Evolutionary conservation across 92 coral and sea anemone genomes (phyloP).

Genomic region (Siderastrea radians): DNA sequence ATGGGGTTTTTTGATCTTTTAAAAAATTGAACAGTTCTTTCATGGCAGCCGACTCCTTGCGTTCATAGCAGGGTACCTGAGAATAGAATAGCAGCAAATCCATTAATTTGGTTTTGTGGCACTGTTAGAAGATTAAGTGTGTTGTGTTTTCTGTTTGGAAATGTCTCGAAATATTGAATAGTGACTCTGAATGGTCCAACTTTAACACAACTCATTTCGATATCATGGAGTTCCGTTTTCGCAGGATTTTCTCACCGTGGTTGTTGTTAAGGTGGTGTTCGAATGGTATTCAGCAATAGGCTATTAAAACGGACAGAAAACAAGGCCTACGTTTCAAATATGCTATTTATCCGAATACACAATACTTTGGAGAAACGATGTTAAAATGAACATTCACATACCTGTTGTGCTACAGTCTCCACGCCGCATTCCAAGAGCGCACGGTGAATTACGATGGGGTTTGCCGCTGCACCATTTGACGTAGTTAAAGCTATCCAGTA

Average conservation of each 20-base stretch:
- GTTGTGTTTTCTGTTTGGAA: no score
- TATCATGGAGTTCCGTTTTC: no score
- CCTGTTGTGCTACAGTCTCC: constrained; percentile 6
- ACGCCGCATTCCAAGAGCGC: constrained; percentile 4
- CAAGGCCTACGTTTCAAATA: neutral
- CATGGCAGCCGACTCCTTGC: constrained; percentile 30
- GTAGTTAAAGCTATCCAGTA: constrained; percentile 10
- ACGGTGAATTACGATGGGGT: neutral
- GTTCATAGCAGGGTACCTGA: neutral
- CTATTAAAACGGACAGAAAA: neutral
- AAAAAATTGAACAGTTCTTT: constrained; percentile 30
- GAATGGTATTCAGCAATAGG: neutral
- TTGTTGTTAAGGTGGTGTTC: no score
- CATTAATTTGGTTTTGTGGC: neutral
- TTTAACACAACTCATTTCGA: no score
- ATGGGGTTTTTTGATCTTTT: constrained; percentile 40
- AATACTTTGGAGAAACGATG: no score
- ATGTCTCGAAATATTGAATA: no score
- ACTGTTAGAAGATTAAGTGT: neutral
- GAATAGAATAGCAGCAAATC: neutral
- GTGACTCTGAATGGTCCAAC: no score
- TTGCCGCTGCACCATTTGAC: constrained; percentile 15
- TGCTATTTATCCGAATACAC: no score
- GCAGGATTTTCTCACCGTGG: no score
- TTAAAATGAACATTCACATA: neutral